A percentile compares a stretch with the other conserved stretches of the same genome.
Evolutionary conservation across 1,140 invertebrate genomes (phyloP).

Genomic region (Lasioglossum albipes): DNA sequence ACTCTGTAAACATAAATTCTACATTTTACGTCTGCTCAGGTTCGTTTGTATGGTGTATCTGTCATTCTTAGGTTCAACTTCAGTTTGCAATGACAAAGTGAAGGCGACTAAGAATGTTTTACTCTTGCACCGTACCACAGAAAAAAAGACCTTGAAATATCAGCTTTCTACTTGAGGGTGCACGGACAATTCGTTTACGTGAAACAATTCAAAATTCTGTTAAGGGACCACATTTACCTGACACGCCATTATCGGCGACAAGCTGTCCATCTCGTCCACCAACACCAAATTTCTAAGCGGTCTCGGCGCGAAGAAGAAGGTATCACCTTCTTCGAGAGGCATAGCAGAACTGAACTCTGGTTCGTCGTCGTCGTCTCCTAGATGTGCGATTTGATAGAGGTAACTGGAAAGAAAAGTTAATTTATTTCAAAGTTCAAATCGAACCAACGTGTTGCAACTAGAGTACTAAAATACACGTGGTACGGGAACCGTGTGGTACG

Average conservation of each 20-base stretch:
- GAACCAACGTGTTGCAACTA: background rate
- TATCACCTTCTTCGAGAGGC: slow-evolving; percentile 99
- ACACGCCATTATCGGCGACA: slow-evolving; percentile 95
- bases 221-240: slow-evolving; percentile 82
- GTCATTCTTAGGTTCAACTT: slow-evolving; percentile 75
- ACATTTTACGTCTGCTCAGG: background rate
- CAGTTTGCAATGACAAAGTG: slow-evolving; percentile 72
- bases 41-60: slow-evolving; percentile 16
- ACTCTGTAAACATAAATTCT: background rate
- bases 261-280: slow-evolving; percentile 98
- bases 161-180: slow-evolving; percentile 70
- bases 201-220: background rate
- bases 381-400: slow-evolving; percentile 98
- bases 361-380: slow-evolving; percentile 99
- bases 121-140: slow-evolving; percentile 70
- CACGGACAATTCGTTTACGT: slow-evolving; percentile 14
- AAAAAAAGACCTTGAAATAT: slow-evolving; percentile 52
- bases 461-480: too few species aligned
- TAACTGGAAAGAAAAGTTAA: slow-evolving; percentile 84
- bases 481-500: too few species aligned
- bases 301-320: slow-evolving; percentile 98
- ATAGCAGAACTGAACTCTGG: slow-evolving; percentile 99
- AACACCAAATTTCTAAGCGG: slow-evolving; percentile 96
- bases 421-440: background rate
- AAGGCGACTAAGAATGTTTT: slow-evolving; percentile 76